Evolutionary conservation across 2,888 invertebrate genomes (phyloP), one percentile per base, ranked within the genome.

Genomic region (Norana najaformis): DNA sequence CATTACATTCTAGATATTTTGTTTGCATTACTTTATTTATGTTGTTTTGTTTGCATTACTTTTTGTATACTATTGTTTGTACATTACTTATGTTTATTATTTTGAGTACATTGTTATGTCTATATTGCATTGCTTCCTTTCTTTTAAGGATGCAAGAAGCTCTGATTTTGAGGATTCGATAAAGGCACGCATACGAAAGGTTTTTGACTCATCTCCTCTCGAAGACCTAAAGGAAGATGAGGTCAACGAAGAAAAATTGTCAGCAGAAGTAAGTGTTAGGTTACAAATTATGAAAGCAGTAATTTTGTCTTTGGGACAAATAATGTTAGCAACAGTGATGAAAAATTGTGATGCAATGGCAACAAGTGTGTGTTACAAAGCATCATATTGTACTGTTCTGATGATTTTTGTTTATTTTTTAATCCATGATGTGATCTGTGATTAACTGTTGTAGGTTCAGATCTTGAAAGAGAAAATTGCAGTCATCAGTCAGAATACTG

Each of bases 81-180:
- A 47, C 18, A 47, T 18, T 47, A 47, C 18, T 47, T 47, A 4
- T 47, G 16, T 47, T 18, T 16, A 53, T 3, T 16, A 23, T 3
- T n/a, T 11, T n/a, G 69, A 69, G 69, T 69, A n/a, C 69, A 69
- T 69, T 69, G 69, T n/a, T 69, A n/a, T 69, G 69, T 69, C 11
- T 69, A 11, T 13, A n/a, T 69, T 69, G 2, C 30, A n/a, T 69
- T 69, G 69, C n/a, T n/a, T 69, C 69, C 30, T 69, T 53, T 69
- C 69, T 69, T 4, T 85, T 34, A 38, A 93, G 93, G 92, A 92
- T 88, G 91, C 92, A 30, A 91, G 92, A 30, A 92, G 92, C 36
- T 92, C 92, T 39, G 91, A 93, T 69, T 93, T 93, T 91, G 90
- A 92, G 53, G 92, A 93, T 39, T 92, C 91, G 3, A 90, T 94